Conservation (phyloP, 2,797 vertebrate genomes). For the Arctocebus calabarensis region DNA sequence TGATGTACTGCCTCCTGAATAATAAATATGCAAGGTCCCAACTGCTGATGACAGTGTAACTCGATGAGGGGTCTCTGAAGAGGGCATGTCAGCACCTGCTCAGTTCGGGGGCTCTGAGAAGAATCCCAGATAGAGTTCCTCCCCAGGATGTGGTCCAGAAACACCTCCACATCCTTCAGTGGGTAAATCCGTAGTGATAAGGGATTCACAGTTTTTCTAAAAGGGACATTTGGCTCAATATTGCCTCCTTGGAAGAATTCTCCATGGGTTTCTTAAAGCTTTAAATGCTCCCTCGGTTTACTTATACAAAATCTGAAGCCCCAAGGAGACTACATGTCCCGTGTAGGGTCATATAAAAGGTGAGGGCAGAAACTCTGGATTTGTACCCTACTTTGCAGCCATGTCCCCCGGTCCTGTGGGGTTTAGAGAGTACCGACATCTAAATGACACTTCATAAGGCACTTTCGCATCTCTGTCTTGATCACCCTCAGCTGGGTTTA, state of each 20-base stretch:
- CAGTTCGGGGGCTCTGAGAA: background rate
- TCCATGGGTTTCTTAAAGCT: background rate
- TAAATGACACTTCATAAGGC: background rate
- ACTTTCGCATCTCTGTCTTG: background rate
- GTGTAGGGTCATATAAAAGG: background rate
- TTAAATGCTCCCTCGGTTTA: background rate
- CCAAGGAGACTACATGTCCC: background rate
- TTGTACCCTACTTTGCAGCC: background rate
- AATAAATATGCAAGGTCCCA: slow-evolving; percentile 60
- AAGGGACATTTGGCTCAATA: background rate
- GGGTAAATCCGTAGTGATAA: background rate
- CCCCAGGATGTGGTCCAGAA: slow-evolving; percentile 66
- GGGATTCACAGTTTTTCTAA: background rate
- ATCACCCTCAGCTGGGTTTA: background rate
- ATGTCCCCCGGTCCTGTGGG: background rate
- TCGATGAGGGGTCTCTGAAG: slow-evolving; percentile 55
- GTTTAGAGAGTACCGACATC: background rate
- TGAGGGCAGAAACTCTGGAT: background rate
- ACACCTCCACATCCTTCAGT: background rate
- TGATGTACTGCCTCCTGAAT: slow-evolving; percentile 75
- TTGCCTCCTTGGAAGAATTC: background rate
- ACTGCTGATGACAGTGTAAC: background rate
- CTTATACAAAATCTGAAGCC: background rate
- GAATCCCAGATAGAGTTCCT: slow-evolving; percentile 71
- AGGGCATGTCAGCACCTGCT: background rate